Percentiles rank a stretch among this genome's conserved stretches.
phyloP scores from a whole-genome alignment of 2,113 vertebrate species.

The Hyla sarda region DNA sequence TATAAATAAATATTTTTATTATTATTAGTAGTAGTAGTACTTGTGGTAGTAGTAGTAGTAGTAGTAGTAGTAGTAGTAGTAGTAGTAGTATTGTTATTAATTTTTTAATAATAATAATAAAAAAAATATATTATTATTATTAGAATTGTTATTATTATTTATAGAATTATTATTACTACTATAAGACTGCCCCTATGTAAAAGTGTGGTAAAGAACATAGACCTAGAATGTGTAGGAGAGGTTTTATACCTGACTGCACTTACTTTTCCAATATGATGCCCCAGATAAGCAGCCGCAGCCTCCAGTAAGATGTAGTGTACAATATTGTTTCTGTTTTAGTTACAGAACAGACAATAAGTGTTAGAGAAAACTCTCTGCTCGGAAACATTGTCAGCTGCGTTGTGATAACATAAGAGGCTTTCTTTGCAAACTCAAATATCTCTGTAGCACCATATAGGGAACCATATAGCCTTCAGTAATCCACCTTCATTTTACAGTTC shows the following conservation, averaged over 20 bases:
- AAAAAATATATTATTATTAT: no score
- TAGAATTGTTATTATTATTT: no score
- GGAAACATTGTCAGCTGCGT: background rate
- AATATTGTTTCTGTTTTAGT: background rate
- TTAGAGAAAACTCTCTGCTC: background rate
- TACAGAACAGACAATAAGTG: background rate
- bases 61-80: no score
- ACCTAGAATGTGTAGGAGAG: background rate
- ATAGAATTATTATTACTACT: no score
- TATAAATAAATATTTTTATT: no score
- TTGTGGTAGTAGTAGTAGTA: no score
- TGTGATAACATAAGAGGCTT: constrained; percentile 26
- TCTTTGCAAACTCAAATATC: constrained; percentile 4
- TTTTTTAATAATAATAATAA: no score
- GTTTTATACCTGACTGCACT: background rate
- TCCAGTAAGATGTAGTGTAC: background rate
- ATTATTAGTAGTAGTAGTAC: no score
- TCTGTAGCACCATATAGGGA: background rate
- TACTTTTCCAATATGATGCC: background rate
- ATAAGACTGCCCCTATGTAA: background rate
- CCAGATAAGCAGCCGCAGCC: background rate
- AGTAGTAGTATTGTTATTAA: no score
- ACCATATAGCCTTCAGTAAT: constrained; percentile 32
- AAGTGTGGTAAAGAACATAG: background rate
- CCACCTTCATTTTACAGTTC: constrained; percentile 31